A percentile compares a stretch with the other conserved stretches of the same genome.
Evolutionary conservation across 2,888 invertebrate species (phyloP).

Genomic region (Amblyjoppa proteus): DNA sequence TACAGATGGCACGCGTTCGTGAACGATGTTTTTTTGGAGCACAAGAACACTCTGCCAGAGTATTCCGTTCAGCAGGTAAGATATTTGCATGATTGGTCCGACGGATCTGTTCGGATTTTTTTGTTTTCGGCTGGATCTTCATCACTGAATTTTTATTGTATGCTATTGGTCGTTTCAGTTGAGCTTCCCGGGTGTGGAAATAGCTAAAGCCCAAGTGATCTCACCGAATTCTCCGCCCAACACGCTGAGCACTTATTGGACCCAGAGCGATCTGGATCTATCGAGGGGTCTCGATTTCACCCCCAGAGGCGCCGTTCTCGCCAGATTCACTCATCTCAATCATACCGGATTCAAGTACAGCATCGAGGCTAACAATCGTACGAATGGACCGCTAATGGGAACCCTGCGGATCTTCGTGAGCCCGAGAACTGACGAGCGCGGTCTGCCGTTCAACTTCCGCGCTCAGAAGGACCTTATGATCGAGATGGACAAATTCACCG

Average conservation of each 20-base stretch:
- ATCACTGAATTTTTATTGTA: too few relatives aligned
- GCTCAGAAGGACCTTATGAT: conserved; percentile 89
- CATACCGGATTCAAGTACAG: conserved; percentile 90
- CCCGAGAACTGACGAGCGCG: conserved; percentile 89
- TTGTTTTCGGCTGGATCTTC: too few relatives aligned
- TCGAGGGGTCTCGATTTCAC: conserved; percentile 93
- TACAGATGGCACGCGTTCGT: conserved; percentile 94
- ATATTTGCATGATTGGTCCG: background rate
- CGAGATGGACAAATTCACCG: conserved; percentile 91
- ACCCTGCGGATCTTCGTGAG: conserved; percentile 91
- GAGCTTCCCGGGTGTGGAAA: conserved; percentile 88
- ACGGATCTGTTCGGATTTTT: too few relatives aligned
- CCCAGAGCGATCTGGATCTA: conserved; percentile 91
- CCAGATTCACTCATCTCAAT: conserved; percentile 92
- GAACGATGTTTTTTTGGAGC: conserved; percentile 91
- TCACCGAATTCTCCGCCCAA: conserved; percentile 86
- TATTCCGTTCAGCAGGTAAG: conserved; percentile 88
- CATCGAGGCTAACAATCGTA: conserved; percentile 87
- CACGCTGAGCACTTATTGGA: conserved; percentile 91
- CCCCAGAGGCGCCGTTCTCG: conserved; percentile 91
- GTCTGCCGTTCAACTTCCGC: conserved; percentile 87
- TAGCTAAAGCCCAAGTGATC: conserved; percentile 87
- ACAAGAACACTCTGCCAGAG: conserved; percentile 89
- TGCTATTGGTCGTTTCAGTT: conserved; percentile 84
- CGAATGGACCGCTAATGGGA: conserved; percentile 85